Conservation (phyloP, 2,113 vertebrate species). For the Amia ocellicauda region DNA sequence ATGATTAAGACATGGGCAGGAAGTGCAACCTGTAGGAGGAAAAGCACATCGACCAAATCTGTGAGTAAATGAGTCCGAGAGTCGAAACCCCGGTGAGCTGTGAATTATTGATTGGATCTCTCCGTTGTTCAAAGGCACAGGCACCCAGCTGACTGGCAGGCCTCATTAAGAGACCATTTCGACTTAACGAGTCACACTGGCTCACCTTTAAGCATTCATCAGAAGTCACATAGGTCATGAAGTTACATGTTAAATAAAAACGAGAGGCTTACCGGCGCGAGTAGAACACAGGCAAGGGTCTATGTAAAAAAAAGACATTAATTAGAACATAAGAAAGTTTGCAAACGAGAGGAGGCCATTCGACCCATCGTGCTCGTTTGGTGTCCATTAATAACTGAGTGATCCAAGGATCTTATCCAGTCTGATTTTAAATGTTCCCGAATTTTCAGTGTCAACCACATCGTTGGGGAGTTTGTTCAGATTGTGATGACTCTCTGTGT, state of each 20-base stretch:
- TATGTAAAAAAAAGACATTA: conserved; percentile 16
- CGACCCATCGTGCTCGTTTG: no score
- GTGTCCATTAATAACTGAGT: no score
- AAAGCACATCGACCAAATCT: conserved; percentile 6
- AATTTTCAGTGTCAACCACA: no score
- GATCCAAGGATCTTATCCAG: no score
- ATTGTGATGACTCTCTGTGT: no score
- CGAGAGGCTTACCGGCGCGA: neutral
- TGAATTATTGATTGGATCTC: conserved; percentile 37
- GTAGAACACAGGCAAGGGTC: conserved; percentile 10
- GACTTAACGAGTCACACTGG: conserved; percentile 40
- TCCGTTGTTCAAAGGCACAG: neutral
- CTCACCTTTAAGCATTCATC: conserved; percentile 26
- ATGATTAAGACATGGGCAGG: no score
- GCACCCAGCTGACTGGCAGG: conserved; percentile 27
- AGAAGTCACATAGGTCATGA: neutral
- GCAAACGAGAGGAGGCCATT: no score
- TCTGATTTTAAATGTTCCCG: no score
- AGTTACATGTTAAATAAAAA: neutral
- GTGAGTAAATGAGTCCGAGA: conserved; percentile 12
- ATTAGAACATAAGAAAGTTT: no score
- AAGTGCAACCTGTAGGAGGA: conserved; percentile 28
- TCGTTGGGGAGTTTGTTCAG: no score
- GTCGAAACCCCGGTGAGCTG: neutral
- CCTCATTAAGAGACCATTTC: conserved; percentile 39